Base-by-base conservation (phyloP, 2,113 vertebrate genomes). In the Agelaius phoeniceus region DNA sequence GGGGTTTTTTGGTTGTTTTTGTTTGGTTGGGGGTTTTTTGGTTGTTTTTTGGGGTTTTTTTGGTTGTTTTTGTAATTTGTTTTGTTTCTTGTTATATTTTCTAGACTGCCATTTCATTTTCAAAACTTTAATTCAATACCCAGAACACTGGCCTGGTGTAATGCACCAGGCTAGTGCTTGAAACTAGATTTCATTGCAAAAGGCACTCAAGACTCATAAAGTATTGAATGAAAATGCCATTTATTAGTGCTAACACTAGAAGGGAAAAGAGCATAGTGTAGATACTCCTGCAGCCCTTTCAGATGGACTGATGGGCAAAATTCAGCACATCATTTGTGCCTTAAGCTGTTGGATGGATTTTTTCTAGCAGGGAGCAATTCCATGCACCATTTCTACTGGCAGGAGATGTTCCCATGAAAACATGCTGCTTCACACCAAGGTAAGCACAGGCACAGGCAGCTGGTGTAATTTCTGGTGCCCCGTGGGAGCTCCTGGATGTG, bases 271-370 rank as follows among this genome's bases (percentile, higher is more conserved):
- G 12, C 9, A 30, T 20, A 13, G 23, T 55, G 7, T 33, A 51
- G 9, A n/a, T 84, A 33, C 9, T 61, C 35, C 62, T 71, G 31
- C 26, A 66, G 4, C 4, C 10, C 28, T 77, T 73, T 66, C 17
- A 49, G 62, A 28, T 13, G 19, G 37, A 65, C 41, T 0, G 2
- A n/a, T 37, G n/a, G 26, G 39, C 9, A 87, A 69, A 94, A 71
- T 10, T 21, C 11, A 33, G 26, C 28, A 6, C 4, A 9, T 35
- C 24, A 30, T 69, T 85, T 11, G 10, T 6, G 5, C 55, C 46
- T 35, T 30, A 49, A 61, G n/a, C 0, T 0, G 37, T 73, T 5
- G 1, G 21, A 5, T 12, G 35, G 43, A 48, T 30, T 75, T 84
- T 78, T 71, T 37, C 30, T 59, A 35, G 26, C 35, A 35, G 37